Conservation (phyloP, 2,797 vertebrate genomes). For the Spinus olivaceus region DNA sequence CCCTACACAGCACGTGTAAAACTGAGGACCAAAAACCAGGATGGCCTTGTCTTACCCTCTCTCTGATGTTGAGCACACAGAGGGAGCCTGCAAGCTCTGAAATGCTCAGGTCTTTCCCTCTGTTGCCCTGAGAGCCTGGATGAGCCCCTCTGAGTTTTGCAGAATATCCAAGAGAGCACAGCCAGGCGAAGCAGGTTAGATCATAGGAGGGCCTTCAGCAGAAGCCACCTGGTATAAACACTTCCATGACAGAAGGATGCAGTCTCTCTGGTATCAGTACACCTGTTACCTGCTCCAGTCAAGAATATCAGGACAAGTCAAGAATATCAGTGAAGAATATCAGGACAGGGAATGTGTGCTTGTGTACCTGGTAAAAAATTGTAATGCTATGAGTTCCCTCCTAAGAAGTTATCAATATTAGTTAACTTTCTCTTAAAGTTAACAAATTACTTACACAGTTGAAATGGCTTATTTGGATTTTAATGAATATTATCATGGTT, state of each 20-base stretch:
- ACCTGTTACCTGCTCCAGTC: neutral
- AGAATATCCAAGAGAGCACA: neutral
- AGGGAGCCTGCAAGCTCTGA: neutral
- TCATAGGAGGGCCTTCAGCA: neutral
- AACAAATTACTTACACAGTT: neutral
- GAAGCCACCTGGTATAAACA: neutral
- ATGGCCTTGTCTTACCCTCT: neutral
- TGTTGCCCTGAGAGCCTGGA: neutral
- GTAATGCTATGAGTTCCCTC: neutral
- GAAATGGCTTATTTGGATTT: neutral
- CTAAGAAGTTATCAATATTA: neutral
- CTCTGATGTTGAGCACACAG: neutral
- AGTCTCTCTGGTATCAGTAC: neutral
- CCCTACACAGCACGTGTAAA: rapidly evolving
- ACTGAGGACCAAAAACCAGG: neutral
- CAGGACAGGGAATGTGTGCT: neutral
- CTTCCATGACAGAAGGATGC: neutral
- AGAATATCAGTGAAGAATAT: neutral
- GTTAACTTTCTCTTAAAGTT: neutral
- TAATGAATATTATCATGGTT: neutral
- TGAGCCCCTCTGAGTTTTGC: neutral
- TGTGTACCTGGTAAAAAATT: neutral
- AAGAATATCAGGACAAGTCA: neutral
- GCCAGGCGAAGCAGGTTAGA: neutral
- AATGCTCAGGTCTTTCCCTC: neutral